A percentile compares a stretch with the other conserved stretches of the same genome.
Evolutionary conservation across 2,888 invertebrate genomes (phyloP).

Genomic region (Lasius fuliginosus): DNA sequence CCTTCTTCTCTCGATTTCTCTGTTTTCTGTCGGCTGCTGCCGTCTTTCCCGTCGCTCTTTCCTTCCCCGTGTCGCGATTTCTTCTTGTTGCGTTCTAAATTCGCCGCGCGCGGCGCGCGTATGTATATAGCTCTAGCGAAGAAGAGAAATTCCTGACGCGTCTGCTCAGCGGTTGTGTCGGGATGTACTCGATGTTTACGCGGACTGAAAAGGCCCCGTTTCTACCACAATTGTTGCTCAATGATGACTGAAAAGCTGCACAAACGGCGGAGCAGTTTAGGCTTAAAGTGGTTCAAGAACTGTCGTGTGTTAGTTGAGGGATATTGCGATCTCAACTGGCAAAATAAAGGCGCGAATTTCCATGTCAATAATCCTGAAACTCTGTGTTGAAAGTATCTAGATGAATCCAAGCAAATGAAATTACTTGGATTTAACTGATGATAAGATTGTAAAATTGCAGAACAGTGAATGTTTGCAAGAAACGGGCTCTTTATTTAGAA

Average conservation of each 20-base stretch:
- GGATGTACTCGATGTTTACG: constrained; percentile 52
- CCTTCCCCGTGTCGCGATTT: constrained; percentile 66
- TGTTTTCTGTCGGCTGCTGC: constrained; percentile 24
- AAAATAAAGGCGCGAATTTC: constrained; percentile 11
- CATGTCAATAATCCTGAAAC: constrained; percentile 5
- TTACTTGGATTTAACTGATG: not conserved
- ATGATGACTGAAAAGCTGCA: constrained; percentile 29
- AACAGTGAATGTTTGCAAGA: not conserved
- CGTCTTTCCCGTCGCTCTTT: constrained; percentile 52
- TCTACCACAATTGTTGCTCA: constrained; percentile 42
- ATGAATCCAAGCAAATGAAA: not conserved
- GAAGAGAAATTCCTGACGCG: constrained; percentile 68
- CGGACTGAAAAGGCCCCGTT: constrained; percentile 8
- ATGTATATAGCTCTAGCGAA: constrained; percentile 61
- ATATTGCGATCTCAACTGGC: constrained; percentile 20
- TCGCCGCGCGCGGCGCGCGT: constrained; percentile 62
- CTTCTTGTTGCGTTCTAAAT: constrained; percentile 77
- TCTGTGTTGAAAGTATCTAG: not conserved
- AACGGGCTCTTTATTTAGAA: not conserved
- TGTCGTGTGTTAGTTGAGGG: constrained; percentile 6
- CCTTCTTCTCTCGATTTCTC: constrained; percentile 46
- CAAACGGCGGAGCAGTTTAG: constrained; percentile 26
- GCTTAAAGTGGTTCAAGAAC: constrained; percentile 5
- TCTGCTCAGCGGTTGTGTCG: constrained; percentile 53
- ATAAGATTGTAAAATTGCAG: constrained; percentile 11